Evolutionary conservation across 2,888 invertebrate species (phyloP).

Genomic region (Conistra vaccinii): DNA sequence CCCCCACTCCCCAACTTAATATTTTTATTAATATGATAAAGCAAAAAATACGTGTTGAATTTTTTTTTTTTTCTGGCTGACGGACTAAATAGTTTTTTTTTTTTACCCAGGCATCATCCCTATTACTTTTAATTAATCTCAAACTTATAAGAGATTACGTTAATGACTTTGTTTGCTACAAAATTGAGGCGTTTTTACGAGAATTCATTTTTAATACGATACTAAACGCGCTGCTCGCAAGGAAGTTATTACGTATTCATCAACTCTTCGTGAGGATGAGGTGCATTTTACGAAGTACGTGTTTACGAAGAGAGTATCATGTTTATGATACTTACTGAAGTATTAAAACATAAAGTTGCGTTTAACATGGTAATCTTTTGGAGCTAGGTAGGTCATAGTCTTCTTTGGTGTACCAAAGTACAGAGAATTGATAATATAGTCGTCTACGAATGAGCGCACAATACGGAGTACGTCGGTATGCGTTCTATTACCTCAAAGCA

Average conservation of each 20-base stretch:
- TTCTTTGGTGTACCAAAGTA: not conserved
- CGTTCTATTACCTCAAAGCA: not conserved
- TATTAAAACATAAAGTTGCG: not conserved
- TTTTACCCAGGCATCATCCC: too few species aligned
- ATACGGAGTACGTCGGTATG: too few species aligned
- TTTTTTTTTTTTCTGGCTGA: too few species aligned
- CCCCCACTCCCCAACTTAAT: too few species aligned
- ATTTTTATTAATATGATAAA: too few species aligned
- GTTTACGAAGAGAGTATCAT: conserved; percentile 27
- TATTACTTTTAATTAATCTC: too few species aligned
- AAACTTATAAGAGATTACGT: too few species aligned
- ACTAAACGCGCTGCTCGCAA: conserved; percentile 30
- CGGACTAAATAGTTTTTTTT: too few species aligned
- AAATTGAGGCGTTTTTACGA: conserved; percentile 20
- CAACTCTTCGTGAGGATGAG: conserved; percentile 24
- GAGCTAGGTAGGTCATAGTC: not conserved
- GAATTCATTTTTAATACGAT: conserved; percentile 52
- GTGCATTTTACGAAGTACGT: conserved; percentile 42
- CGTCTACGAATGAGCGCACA: too few species aligned
- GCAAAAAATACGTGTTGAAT: too few species aligned
- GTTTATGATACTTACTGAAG: conserved; percentile 1
- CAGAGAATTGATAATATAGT: not conserved
- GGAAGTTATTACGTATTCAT: conserved; percentile 57
- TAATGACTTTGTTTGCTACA: conserved; percentile 36
- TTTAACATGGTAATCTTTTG: conserved; percentile 6